Evolutionary conservation across 1,140 invertebrate species (phyloP).

Genomic region (Ostrea edulis): DNA sequence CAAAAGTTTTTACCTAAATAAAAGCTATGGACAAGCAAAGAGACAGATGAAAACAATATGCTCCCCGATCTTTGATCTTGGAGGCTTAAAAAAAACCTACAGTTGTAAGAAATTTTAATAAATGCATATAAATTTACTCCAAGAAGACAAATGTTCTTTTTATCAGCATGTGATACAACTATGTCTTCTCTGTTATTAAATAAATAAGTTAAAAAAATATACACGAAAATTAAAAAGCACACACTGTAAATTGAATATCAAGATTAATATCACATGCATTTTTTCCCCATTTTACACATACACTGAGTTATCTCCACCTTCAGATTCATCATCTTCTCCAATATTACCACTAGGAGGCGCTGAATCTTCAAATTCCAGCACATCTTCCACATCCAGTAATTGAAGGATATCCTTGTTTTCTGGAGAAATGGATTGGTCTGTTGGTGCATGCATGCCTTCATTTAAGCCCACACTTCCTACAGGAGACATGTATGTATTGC

Average conservation of each 20-base stretch:
- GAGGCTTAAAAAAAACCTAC: no score
- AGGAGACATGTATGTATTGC: neutral
- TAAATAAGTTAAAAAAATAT: constrained; percentile 27
- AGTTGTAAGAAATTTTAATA: no score
- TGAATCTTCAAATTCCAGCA: neutral
- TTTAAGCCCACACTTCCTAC: neutral
- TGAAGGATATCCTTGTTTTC: neutral
- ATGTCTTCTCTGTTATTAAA: neutral
- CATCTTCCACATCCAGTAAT: constrained; percentile 11
- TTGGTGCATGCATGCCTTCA: neutral
- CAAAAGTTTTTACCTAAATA: no score
- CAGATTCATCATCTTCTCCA: neutral
- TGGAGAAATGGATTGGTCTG: neutral
- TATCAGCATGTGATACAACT: neutral
- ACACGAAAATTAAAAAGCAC: neutral
- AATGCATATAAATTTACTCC: neutral
- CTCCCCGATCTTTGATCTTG: no score
- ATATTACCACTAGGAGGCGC: neutral
- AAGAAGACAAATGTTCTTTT: neutral
- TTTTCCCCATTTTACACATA: constrained; percentile 3
- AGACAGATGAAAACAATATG: no score
- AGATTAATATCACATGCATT: constrained; percentile 16
- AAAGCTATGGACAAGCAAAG: no score
- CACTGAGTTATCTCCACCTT: constrained; percentile 8
- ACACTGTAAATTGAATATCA: constrained; percentile 13